Conservation (phyloP, 2,113 vertebrate species). For the Nibea albiflora region DNA sequence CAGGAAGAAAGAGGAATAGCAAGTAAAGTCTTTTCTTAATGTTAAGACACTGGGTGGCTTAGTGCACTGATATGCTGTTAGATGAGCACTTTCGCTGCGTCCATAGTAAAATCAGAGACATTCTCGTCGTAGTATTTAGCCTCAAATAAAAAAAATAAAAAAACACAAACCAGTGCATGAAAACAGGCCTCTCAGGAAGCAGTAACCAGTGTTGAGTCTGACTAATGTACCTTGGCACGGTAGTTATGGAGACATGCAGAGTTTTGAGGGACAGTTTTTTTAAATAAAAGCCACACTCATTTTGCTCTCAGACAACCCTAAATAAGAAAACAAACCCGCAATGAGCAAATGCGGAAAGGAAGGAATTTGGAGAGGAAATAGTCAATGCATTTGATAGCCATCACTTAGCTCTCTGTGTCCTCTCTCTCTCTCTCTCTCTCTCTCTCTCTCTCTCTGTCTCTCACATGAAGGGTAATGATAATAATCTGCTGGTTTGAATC, state of each 20-base stretch:
- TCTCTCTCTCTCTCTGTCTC: slow-evolving; percentile 1
- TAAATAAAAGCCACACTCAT: slow-evolving; percentile 66
- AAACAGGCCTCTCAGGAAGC: slow-evolving; percentile 48
- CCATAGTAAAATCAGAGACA: slow-evolving; percentile 42
- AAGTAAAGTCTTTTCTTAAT: neutral
- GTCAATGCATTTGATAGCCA: slow-evolving; percentile 62
- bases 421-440: slow-evolving; percentile 9
- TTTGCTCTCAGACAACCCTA: slow-evolving; percentile 61
- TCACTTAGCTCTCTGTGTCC: slow-evolving; percentile 37
- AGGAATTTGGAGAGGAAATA: slow-evolving; percentile 63
- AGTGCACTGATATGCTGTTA: neutral
- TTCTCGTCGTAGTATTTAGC: slow-evolving; percentile 51
- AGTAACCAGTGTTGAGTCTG: slow-evolving; percentile 53
- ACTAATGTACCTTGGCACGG: slow-evolving; percentile 62
- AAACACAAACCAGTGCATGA: slow-evolving; percentile 49
- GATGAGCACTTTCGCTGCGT: neutral
- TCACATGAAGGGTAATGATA: slow-evolving; percentile 50
- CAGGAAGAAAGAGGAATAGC: neutral
- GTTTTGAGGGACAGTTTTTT: slow-evolving; percentile 52
- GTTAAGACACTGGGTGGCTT: neutral
- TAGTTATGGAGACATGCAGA: slow-evolving; percentile 51
- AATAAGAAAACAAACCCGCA: slow-evolving; percentile 72
- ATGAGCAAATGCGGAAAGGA: slow-evolving; percentile 65
- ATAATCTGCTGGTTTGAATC: slow-evolving; percentile 66
- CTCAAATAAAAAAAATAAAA: slow-evolving; percentile 28